phyloP scores from a whole-genome alignment of 2,888 invertebrate species.

The Oscheius myriophilus region DNA sequence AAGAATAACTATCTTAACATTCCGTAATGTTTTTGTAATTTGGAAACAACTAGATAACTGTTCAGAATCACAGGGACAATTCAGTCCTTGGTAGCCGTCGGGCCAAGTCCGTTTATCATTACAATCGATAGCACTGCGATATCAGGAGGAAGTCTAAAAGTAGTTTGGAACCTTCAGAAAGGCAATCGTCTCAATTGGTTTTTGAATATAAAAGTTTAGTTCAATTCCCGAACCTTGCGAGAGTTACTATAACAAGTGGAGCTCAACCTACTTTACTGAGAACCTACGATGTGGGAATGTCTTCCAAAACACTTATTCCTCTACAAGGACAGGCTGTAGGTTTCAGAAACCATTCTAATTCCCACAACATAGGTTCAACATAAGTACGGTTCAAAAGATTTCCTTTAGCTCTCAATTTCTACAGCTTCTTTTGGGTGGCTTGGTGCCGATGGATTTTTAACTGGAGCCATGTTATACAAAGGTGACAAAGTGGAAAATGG shows the following conservation, averaged over 20 bases:
- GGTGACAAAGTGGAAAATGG: slow-evolving; percentile 3
- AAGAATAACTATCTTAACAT: slow-evolving; percentile 4
- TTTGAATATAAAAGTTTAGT: background rate
- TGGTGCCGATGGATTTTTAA: background rate
- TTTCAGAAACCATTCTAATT: too few species aligned
- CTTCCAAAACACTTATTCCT: slow-evolving; percentile 5
- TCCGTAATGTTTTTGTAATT: background rate
- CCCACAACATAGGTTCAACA: too few species aligned
- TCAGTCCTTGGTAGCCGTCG: background rate
- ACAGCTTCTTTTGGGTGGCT: slow-evolving; percentile 11
- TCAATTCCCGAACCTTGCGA: background rate
- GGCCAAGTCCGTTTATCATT: background rate
- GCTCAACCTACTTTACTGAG: slow-evolving; percentile 5
- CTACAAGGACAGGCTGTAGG: slow-evolving; percentile 3
- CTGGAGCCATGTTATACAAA: slow-evolving; percentile 14
- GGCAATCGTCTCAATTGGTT: background rate
- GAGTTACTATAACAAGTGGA: background rate
- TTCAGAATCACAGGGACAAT: too few species aligned
- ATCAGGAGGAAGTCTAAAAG: slow-evolving; percentile 10
- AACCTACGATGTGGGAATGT: background rate
- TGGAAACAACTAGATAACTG: too few species aligned
- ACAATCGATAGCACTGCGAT: slow-evolving; percentile 1
- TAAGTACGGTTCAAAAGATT: too few species aligned
- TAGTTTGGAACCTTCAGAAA: background rate
- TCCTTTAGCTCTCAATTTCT: slow-evolving; percentile 14